These are phyloP conservation scores for Drosophila nebulosa DNA, from an alignment of 1,140 invertebrate genomes.

Conservation along the genomic window DNA sequence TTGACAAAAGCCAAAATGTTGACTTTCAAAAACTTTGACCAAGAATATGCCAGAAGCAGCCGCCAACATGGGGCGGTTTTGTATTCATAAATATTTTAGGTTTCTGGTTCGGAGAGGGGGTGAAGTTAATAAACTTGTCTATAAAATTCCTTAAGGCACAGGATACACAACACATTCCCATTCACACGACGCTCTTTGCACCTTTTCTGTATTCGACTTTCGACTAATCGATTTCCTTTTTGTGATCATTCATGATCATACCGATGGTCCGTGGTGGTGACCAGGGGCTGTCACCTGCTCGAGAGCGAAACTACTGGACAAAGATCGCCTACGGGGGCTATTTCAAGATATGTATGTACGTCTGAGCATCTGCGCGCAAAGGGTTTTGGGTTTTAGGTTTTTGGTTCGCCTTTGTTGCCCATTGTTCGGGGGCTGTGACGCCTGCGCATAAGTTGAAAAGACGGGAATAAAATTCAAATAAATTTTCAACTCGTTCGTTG, in stretches of 20 bases:
- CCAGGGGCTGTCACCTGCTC: constrained; percentile 8
- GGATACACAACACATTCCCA: not conserved
- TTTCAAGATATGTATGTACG: not conserved
- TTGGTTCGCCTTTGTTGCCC: not conserved
- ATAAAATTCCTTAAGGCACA: not conserved
- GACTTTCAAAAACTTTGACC: not conserved
- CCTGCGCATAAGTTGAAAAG: constrained; percentile 27
- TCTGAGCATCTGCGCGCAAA: constrained; percentile 6
- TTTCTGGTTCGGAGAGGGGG: not conserved
- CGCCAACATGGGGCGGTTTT: not conserved
- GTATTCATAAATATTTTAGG: constrained; percentile 1
- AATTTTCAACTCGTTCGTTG: constrained; percentile 70
- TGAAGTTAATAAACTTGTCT: constrained; percentile 2
- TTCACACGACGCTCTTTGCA: not conserved
- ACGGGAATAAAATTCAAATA: constrained; percentile 78
- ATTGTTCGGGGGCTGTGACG: constrained; percentile 23
- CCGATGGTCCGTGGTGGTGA: not conserved
- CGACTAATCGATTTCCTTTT: not conserved
- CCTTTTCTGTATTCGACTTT: not conserved
- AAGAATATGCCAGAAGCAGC: not conserved
- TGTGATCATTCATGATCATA: not conserved
- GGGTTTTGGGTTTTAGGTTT: not conserved
- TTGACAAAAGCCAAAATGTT: constrained; percentile 1
- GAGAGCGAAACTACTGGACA: not conserved
- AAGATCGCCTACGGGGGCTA: not conserved